Evolutionary conservation across 2,888 invertebrate species (phyloP).

Genomic region (Leptinotarsa tumamoca): DNA sequence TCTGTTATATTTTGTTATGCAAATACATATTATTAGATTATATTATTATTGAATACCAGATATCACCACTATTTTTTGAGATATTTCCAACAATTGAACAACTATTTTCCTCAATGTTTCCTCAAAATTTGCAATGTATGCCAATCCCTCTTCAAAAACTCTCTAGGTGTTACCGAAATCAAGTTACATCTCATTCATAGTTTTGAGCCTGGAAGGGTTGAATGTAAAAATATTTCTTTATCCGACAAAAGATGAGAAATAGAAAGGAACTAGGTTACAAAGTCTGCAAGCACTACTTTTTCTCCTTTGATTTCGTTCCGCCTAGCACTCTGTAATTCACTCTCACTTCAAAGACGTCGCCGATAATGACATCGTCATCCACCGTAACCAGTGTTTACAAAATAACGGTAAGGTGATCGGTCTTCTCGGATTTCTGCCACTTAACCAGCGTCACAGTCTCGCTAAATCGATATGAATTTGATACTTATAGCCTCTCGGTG

Average conservation of each 20-base stretch:
- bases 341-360: slow-evolving; percentile 18
- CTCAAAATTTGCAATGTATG: no score
- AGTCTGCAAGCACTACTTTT: not conserved
- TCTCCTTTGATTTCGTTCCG: not conserved
- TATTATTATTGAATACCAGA: no score
- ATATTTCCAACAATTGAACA: no score
- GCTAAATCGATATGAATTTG: slow-evolving; percentile 19
- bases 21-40: no score
- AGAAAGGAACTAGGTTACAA: not conserved
- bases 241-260: not conserved
- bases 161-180: no score
- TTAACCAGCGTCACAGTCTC: slow-evolving; percentile 20
- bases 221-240: no score
- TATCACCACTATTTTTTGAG: no score
- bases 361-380: slow-evolving; percentile 29
- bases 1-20: no score
- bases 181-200: no score
- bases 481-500: slow-evolving; percentile 17
- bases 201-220: no score
- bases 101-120: no score
- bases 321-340: not conserved
- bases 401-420: slow-evolving; percentile 34
- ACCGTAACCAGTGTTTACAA: slow-evolving; percentile 33
- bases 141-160: no score
- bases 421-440: slow-evolving; percentile 32